Base-by-base conservation (phyloP, 2,888 invertebrate genomes). In the Tiliacea aurago region DNA sequence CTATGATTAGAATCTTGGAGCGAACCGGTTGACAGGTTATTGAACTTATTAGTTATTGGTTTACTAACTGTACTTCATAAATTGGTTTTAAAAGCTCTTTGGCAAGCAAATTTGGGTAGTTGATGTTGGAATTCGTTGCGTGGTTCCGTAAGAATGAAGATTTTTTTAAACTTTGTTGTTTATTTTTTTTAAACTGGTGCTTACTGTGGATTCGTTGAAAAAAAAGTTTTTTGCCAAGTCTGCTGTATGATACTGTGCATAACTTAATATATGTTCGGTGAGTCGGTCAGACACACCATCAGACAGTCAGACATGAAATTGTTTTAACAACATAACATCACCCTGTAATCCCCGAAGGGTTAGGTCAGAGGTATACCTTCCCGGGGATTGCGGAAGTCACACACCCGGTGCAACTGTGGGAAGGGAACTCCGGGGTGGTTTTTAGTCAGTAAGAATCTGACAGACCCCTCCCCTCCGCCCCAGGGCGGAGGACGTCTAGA, bases 21-120 rank as follows among this genome's bases (percentile, higher is more conserved):
- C 4, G 5, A 76, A 76, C 75, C 79, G 72, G 75, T 76, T 33
- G 20, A 15, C 18, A 7, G 71, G 61, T 62, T 23, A 18, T 11
- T 76, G 75, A 79, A 79, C 75, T 43, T 62, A 78, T 47, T 53
- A 41, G n/a, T 45, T 68, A 75, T 69, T 62, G 43, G 49, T 47
- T 33, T 23, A 37, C 2, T 78, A 70, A 75, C 75, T 23, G 75
- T 68, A 18, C 2, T 47, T 9, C 1, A 13, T 47, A 41, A 59
- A 67, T 68, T 51, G 51, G 33, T 53, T 61, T 43, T 78, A 20
- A 33, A 33, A 61, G 28, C 79, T 15, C 70, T 70, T 77, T 49
- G 37, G 51, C 28, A 28, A 15, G 28, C 7, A 55, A 55, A 28
- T 28, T 7, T n/a, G 23, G 15, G 15, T 55, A 55, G 9, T 28